A percentile compares a stretch with the other conserved stretches of the same genome.
These are phyloP conservation scores for Myotis myotis DNA, from an alignment of 2,797 vertebrate genomes.

Conservation along the genomic window DNA sequence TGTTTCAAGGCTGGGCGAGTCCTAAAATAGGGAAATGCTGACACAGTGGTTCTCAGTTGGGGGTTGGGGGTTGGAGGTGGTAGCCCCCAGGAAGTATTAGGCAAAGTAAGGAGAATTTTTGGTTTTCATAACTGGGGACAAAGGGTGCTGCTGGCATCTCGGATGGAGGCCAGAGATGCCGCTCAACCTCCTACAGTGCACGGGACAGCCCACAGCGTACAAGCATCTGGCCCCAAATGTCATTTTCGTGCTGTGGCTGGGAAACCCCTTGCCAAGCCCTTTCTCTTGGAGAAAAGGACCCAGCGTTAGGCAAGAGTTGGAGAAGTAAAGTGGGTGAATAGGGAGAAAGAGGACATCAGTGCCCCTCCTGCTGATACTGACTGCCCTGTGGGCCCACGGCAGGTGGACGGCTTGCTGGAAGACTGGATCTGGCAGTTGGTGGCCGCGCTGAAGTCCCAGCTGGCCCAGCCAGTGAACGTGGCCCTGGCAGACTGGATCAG, in stretches of 20 bases:
- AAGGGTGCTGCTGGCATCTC: background rate
- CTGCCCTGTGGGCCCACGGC: background rate
- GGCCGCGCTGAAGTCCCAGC: slow-evolving; percentile 85
- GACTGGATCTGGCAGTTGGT: slow-evolving; percentile 91
- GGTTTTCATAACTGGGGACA: background rate
- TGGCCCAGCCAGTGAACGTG: slow-evolving; percentile 86
- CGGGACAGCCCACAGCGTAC: no score
- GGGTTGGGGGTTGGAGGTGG: background rate
- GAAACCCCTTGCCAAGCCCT: background rate
- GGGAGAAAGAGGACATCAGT: background rate
- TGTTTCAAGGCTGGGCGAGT: background rate
- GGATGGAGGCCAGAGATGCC: background rate
- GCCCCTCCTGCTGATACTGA: background rate
- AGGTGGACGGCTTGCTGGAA: slow-evolving; percentile 93
- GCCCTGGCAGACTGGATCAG: slow-evolving; percentile 91
- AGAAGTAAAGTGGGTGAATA: background rate
- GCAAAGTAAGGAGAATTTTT: background rate
- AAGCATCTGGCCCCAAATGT: background rate
- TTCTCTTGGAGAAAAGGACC: background rate
- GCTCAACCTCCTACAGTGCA: background rate
- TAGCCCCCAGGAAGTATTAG: background rate
- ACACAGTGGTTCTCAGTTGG: background rate
- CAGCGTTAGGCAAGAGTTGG: background rate
- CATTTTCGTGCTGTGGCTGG: background rate
- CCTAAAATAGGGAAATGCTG: background rate